Conservation (phyloP, 1,140 invertebrate species). For the Metaphire vulgaris region DNA sequence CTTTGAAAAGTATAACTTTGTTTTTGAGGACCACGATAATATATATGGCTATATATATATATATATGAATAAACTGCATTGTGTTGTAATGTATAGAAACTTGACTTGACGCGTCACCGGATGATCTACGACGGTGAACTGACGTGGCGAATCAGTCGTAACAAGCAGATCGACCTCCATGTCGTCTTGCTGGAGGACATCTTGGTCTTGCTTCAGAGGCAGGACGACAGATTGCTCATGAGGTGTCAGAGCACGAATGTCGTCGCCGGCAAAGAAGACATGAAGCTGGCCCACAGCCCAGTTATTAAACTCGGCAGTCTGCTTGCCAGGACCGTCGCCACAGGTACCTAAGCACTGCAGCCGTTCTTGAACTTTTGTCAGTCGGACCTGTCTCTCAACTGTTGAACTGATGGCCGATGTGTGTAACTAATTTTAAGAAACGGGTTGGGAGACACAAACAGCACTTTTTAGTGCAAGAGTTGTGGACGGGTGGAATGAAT, state of each 20-base stretch:
- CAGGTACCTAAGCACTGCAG: no score
- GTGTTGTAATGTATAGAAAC: constrained; percentile 59
- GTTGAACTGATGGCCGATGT: no score
- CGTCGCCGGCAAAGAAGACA: constrained; percentile 20
- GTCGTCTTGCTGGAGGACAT: constrained; percentile 79
- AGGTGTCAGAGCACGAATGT: constrained; percentile 27
- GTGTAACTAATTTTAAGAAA: no score
- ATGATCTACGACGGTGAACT: constrained; percentile 78
- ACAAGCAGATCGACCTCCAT: constrained; percentile 72
- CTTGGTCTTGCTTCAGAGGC: constrained; percentile 75
- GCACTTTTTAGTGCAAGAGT: no score
- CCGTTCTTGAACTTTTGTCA: no score
- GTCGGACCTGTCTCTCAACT: no score
- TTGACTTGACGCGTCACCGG: constrained; percentile 73
- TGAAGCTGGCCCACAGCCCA: constrained; percentile 30
- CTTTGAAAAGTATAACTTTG: no score
- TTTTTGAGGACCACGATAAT: no score
- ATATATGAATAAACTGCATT: no score
- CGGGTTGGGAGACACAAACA: no score
- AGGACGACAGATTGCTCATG: constrained; percentile 62
- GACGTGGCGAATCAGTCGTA: constrained; percentile 64
- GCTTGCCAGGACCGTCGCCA: constrained; percentile 61
- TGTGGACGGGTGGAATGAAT: no score
- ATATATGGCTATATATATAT: no score
- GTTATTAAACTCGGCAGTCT: constrained; percentile 45